Base-by-base conservation (phyloP, 1,140 invertebrate genomes). In the Zaprionus kolodkinae region DNA sequence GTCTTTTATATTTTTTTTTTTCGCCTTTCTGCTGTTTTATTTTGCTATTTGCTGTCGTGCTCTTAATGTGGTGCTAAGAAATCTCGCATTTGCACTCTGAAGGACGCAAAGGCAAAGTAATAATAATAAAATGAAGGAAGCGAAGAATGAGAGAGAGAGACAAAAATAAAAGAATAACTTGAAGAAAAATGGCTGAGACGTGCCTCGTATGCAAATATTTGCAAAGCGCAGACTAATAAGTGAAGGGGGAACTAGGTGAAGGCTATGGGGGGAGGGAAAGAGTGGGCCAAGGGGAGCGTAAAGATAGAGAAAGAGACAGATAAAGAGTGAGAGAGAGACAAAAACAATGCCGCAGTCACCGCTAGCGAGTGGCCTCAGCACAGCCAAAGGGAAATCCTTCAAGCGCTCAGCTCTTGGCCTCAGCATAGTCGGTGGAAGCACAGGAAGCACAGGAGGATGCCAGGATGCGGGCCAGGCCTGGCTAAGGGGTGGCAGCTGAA, bases 201-300 rank as follows among this genome's bases (percentile, higher is more conserved):
- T 91, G 88, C 76, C 71, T 78, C 74, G 81, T 91, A 91, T 91
- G 88, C 84, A 91, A 91, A 91, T 91, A 82, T 91, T 88, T 91
- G 69, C 78, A 84, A 79, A 88, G 76, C 76, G 74, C 60, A 79
- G 76, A 91, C 88, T 91, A 91, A 91, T 91, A 91, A 91, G 80
- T 87, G 77, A 64, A 61, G 60, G 59, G 45, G 38, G 40, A 60
- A 65, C 38, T 61, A 57, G 35, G 10, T 15, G 27, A 35, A 40
- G 43, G 52, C 48, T 48, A 52, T 45, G 21, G 25, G 10, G 36
- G 30, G 27, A 36, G 63, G 33, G 9, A 15, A 35, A 36, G 43
- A 66, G 21, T 40, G 66, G 27, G 55, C 40, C 7, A 6, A 43
- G 40, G 6, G n/a, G 40, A 40, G 50, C 38, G 36, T 17, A 60